Percentiles rank a stretch among this genome's conserved stretches.
Evolutionary conservation across 2,888 invertebrate genomes (phyloP).

Genomic region (Chrysolina americana): DNA sequence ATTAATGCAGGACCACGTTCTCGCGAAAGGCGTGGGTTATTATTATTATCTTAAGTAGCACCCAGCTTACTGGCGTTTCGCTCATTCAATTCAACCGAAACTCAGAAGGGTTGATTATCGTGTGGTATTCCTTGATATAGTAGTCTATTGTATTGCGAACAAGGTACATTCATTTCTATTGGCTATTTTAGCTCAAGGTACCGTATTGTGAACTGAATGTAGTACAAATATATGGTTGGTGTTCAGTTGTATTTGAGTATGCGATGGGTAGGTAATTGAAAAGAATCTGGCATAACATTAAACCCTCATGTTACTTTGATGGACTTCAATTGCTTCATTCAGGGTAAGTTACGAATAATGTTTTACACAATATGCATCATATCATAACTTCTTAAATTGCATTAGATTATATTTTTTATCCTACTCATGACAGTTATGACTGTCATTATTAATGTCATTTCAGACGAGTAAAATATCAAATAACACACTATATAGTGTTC

Average conservation of each 20-base stretch:
- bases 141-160: constrained; percentile 11
- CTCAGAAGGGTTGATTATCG: constrained; percentile 14
- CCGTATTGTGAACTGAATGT: background rate
- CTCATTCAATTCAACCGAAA: constrained; percentile 6
- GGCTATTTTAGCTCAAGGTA: background rate
- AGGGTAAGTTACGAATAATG: too few relatives aligned
- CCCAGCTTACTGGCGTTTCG: background rate
- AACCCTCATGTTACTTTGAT: too few relatives aligned
- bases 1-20: constrained; percentile 28
- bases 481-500: too few relatives aligned
- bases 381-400: too few relatives aligned
- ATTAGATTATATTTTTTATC: too few relatives aligned
- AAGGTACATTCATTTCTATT: background rate
- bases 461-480: too few relatives aligned
- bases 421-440: too few relatives aligned
- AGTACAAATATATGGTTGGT: background rate
- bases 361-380: too few relatives aligned
- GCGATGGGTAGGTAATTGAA: too few relatives aligned
- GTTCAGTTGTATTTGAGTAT: background rate
- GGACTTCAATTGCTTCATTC: too few relatives aligned
- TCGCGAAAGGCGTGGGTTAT: constrained; percentile 26
- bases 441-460: too few relatives aligned
- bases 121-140: constrained; percentile 9
- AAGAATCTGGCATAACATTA: too few relatives aligned
- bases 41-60: constrained; percentile 16